A percentile compares a stretch with the other conserved stretches of the same genome.
Conservation (phyloP, 2,113 vertebrate genomes). For the Ptilonorhynchus violaceus region DNA sequence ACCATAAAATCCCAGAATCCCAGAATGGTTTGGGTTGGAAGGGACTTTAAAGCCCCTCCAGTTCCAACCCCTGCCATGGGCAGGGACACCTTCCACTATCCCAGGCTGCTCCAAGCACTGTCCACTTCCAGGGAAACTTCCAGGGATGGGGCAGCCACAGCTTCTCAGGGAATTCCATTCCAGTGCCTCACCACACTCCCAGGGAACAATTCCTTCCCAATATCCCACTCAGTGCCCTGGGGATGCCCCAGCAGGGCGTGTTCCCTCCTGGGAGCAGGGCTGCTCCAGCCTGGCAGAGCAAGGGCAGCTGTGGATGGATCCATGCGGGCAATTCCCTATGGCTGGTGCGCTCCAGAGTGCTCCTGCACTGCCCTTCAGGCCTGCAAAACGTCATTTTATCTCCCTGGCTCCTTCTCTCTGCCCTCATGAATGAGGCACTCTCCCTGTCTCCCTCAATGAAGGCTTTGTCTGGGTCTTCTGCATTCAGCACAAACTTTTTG, state of each 20-base stretch:
- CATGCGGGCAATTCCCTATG: not conserved
- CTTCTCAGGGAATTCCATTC: not conserved
- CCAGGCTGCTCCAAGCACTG: not conserved
- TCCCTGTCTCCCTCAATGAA: constrained; percentile 22
- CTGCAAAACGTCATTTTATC: constrained; percentile 48
- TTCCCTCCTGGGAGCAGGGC: not conserved
- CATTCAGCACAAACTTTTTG: not conserved
- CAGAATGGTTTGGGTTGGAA: not conserved
- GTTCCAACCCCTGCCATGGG: not conserved
- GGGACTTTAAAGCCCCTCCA: not conserved
- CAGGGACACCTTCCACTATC: not conserved
- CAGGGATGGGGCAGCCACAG: not conserved
- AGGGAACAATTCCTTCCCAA: not conserved
- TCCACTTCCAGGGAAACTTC: too few relatives aligned
- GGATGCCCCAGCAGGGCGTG: not conserved
- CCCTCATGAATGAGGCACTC: constrained; percentile 31
- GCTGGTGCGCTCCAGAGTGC: not conserved
- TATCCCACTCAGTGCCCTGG: not conserved
- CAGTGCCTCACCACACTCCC: not conserved
- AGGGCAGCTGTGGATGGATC: not conserved
- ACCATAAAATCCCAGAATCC: not conserved
- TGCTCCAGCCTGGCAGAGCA: not conserved
- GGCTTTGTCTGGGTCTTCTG: constrained; percentile 41
- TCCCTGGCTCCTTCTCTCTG: not conserved
- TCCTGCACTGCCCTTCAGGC: not conserved